Evolutionary conservation across 2,888 invertebrate genomes (phyloP).

Genomic region (Amblyjoppa fuscipennis): DNA sequence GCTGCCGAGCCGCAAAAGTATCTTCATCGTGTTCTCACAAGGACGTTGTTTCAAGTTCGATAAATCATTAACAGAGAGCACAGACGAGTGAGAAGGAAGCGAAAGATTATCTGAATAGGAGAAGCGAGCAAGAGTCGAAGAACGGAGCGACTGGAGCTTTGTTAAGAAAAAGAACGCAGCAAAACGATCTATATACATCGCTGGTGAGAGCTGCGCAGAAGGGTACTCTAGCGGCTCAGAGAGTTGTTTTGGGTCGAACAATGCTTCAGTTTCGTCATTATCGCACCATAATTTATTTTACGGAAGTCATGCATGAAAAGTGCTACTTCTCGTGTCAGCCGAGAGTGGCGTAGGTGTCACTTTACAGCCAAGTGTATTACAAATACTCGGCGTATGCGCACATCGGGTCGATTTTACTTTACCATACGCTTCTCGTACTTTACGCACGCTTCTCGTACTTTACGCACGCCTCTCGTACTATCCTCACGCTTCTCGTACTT

Average conservation of each 20-base stretch:
- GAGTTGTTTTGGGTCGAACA: neutral
- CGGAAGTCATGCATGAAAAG: no score
- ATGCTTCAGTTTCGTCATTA: no score
- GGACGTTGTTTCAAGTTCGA: neutral
- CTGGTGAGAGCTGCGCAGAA: neutral
- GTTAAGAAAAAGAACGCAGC: slow-evolving; percentile 6
- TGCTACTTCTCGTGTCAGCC: no score
- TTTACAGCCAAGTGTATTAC: no score
- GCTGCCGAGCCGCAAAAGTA: neutral
- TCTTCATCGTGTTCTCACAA: neutral
- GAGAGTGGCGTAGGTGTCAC: no score
- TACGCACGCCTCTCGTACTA: no score
- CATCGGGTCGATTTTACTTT: no score
- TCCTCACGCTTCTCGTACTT: no score
- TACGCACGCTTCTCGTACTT: no score
- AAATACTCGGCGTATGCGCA: no score
- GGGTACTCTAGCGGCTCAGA: neutral
- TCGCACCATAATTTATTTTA: no score
- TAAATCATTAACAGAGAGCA: neutral
- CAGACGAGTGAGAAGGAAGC: neutral
- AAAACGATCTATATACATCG: neutral
- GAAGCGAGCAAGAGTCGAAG: neutral
- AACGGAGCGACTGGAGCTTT: neutral
- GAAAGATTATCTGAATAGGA: neutral
- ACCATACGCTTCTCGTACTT: no score